phyloP scores from a whole-genome alignment of 2,888 invertebrate species.

The Lampropteryx suffumata region DNA sequence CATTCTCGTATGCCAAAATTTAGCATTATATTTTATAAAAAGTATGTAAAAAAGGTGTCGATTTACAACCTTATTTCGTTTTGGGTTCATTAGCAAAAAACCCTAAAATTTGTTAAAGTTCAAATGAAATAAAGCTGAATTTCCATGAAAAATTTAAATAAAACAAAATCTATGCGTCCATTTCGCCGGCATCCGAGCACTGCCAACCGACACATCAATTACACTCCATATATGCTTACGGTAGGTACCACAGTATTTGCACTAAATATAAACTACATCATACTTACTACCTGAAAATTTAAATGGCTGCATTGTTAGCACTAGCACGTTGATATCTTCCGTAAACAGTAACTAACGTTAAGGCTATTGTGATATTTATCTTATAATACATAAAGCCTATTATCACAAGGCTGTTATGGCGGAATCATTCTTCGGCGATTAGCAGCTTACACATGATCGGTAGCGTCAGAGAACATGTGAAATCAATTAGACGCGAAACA shows the following conservation, averaged over 20 bases:
- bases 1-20: too few relatives aligned
- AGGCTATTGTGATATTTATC: constrained; percentile 31
- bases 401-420: constrained; percentile 17
- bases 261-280: constrained; percentile 17
- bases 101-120: too few relatives aligned
- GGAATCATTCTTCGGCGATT: constrained; percentile 27
- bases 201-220: not conserved
- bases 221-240: constrained; percentile 29
- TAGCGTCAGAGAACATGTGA: constrained; percentile 30
- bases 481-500: constrained; percentile 24
- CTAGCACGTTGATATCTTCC: constrained; percentile 33
- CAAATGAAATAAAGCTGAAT: too few relatives aligned
- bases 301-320: constrained; percentile 35
- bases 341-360: constrained; percentile 30
- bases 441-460: constrained; percentile 17
- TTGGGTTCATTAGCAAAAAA: too few relatives aligned
- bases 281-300: constrained; percentile 31
- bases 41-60: too few relatives aligned
- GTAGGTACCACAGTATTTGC: constrained; percentile 24
- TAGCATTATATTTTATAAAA: too few relatives aligned
- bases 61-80: too few relatives aligned
- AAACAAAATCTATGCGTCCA: too few relatives aligned
- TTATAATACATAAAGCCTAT: constrained; percentile 17
- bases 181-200: too few relatives aligned
- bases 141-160: too few relatives aligned